Conservation (phyloP, 2,113 vertebrate species). For the Varanus komodoensis region DNA sequence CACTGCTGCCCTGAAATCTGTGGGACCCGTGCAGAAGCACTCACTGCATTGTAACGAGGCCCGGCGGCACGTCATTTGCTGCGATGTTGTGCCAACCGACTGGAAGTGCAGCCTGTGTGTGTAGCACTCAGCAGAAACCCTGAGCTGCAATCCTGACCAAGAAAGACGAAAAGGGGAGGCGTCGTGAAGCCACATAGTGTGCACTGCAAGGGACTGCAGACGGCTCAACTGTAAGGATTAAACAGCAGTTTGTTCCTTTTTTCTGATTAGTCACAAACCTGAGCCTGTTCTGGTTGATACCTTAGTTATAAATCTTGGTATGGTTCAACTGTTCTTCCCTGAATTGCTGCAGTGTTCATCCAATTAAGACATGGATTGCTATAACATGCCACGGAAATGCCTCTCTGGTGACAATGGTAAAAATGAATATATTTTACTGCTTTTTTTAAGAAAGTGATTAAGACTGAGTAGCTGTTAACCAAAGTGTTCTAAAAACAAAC, state of each 20-base stretch:
- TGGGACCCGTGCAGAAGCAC: slow-evolving; percentile 15
- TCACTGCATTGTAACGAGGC: slow-evolving; percentile 5
- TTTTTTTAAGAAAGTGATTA: slow-evolving; percentile 51
- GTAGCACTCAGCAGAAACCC: slow-evolving; percentile 35
- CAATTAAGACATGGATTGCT: slow-evolving; percentile 15
- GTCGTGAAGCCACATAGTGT: not conserved
- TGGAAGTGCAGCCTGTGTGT: not conserved
- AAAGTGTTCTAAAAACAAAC: slow-evolving; percentile 71
- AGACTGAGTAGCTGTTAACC: slow-evolving; percentile 76
- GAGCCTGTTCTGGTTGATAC: slow-evolving; percentile 36
- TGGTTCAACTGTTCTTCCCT: slow-evolving; percentile 15
- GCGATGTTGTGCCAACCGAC: not conserved
- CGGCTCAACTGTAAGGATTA: slow-evolving; percentile 21
- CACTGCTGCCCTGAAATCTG: not conserved
- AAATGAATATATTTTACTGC: slow-evolving; percentile 43
- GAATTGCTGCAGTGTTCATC: slow-evolving; percentile 32
- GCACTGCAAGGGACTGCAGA: slow-evolving; percentile 18
- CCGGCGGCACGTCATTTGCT: slow-evolving; percentile 31
- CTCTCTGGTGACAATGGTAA: slow-evolving; percentile 62
- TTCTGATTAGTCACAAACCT: slow-evolving; percentile 45
- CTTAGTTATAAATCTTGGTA: slow-evolving; percentile 16
- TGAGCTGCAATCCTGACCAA: slow-evolving; percentile 23
- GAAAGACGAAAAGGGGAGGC: slow-evolving; percentile 38
- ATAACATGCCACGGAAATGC: slow-evolving; percentile 50
- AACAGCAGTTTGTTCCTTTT: not conserved